These are phyloP conservation scores for Oophaga pumilio DNA, from an alignment of 2,113 vertebrate genomes.

Conservation along the genomic window DNA sequence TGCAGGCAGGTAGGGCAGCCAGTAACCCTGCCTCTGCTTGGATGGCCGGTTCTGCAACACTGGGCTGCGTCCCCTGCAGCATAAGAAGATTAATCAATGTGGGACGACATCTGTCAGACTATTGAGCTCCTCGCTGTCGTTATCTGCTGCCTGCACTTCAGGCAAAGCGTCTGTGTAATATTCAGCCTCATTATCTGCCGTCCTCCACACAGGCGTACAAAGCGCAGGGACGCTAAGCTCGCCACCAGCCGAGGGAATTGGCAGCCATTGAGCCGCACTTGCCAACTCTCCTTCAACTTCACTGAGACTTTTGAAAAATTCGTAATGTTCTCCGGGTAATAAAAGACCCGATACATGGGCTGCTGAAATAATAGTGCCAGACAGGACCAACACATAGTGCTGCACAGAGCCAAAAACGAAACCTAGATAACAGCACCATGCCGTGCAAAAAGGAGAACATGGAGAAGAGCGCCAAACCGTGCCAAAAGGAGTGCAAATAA, in stretches of 20 bases:
- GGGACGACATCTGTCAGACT: constrained; percentile 55
- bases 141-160: constrained; percentile 51
- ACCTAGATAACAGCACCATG: no score
- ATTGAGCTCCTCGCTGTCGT: constrained; percentile 33
- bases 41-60: background rate
- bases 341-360: no score
- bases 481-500: no score
- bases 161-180: constrained; percentile 48
- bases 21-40: background rate
- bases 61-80: constrained; percentile 17
- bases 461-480: no score
- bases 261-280: background rate
- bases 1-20: background rate
- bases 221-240: background rate
- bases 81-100: constrained; percentile 53
- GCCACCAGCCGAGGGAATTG: constrained; percentile 25
- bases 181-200: constrained; percentile 51
- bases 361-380: no score
- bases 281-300: constrained; percentile 42
- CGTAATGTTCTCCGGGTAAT: background rate
- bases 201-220: constrained; percentile 27
- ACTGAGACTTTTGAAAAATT: constrained; percentile 10
- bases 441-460: no score
- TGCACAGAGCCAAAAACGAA: no score
- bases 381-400: no score